These are phyloP conservation scores for Mustela nigripes DNA, from an alignment of 2,113 vertebrate species.

Conservation along the genomic window DNA sequence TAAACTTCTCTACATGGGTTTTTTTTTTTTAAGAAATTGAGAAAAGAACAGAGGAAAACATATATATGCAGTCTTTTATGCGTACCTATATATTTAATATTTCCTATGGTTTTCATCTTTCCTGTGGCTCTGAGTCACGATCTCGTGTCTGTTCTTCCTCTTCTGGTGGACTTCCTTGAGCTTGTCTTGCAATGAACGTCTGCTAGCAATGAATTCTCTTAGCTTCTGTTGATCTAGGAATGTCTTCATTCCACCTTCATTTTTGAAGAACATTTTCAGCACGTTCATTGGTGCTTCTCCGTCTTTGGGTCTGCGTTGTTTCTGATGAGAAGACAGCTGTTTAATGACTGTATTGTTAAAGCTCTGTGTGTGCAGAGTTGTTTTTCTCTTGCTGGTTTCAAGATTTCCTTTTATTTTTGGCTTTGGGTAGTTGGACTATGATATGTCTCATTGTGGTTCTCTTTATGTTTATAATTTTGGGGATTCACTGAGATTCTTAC, in stretches of 20 bases:
- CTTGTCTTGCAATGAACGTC: not conserved
- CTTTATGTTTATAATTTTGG: not conserved
- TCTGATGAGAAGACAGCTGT: not conserved
- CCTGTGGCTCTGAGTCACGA: not conserved
- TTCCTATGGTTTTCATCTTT: not conserved
- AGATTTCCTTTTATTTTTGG: not conserved
- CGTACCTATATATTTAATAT: not conserved
- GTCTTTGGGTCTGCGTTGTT: not conserved
- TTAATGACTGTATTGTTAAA: not conserved
- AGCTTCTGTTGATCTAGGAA: not conserved
- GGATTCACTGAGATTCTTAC: not conserved
- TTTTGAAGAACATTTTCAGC: not conserved
- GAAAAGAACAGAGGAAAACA: not conserved
- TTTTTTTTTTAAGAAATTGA: not conserved
- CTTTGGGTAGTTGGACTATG: not conserved
- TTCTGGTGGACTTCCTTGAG: not conserved
- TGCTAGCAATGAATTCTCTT: not conserved
- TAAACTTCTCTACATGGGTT: not conserved
- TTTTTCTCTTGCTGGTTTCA: not conserved
- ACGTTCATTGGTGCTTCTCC: not conserved
- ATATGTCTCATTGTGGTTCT: not conserved
- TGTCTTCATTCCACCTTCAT: not conserved
- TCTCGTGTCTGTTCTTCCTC: not conserved
- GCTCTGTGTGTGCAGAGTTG: not conserved
- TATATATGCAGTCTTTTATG: not conserved